Conservation (phyloP, 2,113 vertebrate genomes). For the Gymnorhina tibicen region DNA sequence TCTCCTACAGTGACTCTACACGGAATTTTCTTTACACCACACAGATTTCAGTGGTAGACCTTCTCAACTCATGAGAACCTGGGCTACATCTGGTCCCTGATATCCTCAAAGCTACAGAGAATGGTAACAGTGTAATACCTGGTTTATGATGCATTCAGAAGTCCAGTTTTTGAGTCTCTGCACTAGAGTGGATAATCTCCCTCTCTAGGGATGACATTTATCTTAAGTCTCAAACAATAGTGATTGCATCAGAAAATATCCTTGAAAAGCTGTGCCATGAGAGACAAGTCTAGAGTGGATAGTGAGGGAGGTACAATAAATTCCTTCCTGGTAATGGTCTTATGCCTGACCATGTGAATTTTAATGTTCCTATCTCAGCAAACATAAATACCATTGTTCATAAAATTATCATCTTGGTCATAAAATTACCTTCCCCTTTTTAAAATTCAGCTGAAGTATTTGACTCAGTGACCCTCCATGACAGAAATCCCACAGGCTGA, state of each 20-base stretch:
- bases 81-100: not conserved
- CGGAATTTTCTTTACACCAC: not conserved
- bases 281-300: not conserved
- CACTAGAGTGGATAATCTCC: not conserved
- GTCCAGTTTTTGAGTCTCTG: not conserved
- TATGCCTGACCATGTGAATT: not conserved
- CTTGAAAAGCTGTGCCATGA: not conserved
- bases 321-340: not conserved
- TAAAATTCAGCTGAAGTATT: conserved; percentile 51
- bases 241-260: not conserved
- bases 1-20: not conserved
- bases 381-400: conserved; percentile 56
- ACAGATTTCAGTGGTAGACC: not conserved
- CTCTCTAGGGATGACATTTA: not conserved
- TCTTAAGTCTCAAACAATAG: not conserved
- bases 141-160: not conserved
- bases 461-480: conserved; percentile 41
- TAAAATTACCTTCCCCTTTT: conserved; percentile 40
- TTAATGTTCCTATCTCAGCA: conserved; percentile 35
- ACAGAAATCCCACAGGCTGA: conserved; percentile 54
- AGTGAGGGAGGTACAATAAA: not conserved
- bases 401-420: conserved; percentile 42
- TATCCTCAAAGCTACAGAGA: not conserved
- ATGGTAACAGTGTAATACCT: not conserved
- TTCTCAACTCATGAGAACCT: not conserved